Evolutionary conservation across 2,797 vertebrate species (phyloP).

Genomic region (Pithecia hirsuta): DNA sequence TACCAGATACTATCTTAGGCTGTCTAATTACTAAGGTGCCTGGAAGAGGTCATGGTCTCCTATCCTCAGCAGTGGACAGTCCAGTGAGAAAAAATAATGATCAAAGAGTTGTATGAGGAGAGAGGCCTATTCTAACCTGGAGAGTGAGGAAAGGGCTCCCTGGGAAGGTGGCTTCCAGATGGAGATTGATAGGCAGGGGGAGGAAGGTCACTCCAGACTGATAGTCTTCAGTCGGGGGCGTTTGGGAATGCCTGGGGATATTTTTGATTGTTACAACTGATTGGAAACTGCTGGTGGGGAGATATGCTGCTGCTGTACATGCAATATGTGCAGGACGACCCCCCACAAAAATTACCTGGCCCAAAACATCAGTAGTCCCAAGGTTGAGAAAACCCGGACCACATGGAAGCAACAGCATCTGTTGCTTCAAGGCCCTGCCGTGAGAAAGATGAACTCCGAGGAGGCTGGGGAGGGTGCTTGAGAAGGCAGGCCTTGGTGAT

Average conservation of each 20-base stretch:
- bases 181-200: not conserved
- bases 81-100: not conserved
- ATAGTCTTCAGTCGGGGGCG: too few species aligned
- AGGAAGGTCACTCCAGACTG: not conserved
- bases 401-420: not conserved
- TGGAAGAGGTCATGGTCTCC: not conserved
- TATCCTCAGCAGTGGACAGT: not conserved
- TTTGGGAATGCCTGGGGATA: not conserved
- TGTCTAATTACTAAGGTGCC: not conserved
- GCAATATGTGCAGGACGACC: too few species aligned
- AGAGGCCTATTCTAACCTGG: not conserved
- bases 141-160: not conserved
- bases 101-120: fast-evolving
- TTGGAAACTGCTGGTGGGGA: too few species aligned
- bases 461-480: too few species aligned
- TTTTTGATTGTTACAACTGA: not conserved
- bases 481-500: not conserved
- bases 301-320: not conserved
- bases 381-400: not conserved
- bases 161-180: not conserved
- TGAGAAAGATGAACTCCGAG: not conserved
- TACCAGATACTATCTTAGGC: not conserved
- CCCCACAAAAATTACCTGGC: not conserved
- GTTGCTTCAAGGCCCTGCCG: not conserved
- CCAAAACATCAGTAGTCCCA: not conserved